phyloP scores from a whole-genome alignment of 2,797 vertebrate genomes.

The Carapus acus region DNA sequence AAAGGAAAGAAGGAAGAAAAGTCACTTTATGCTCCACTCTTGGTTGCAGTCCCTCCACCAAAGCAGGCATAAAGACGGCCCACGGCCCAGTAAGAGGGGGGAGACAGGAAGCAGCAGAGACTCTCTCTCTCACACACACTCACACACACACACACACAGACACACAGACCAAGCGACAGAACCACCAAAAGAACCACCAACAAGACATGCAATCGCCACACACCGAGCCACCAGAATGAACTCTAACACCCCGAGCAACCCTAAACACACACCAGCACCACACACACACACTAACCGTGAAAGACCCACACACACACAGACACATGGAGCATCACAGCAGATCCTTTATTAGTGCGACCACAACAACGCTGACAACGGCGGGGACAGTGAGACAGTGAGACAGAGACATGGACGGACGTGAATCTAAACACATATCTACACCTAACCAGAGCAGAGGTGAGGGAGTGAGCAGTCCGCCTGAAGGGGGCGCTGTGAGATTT shows the following conservation, averaged over 20 bases:
- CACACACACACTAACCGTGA: not conserved
- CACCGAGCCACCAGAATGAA: too few relatives aligned
- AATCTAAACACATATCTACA: slow-evolving; percentile 22
- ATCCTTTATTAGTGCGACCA: slow-evolving; percentile 70
- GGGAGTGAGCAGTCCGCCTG: slow-evolving; percentile 55
- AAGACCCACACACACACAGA: slow-evolving; percentile 40
- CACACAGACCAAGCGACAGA: too few relatives aligned
- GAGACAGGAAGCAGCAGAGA: slow-evolving; percentile 14
- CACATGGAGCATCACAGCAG: slow-evolving; percentile 53
- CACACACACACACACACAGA: not conserved
- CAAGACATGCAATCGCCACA: too few relatives aligned
- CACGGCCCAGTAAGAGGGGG: slow-evolving; percentile 33
- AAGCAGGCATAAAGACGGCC: slow-evolving; percentile 70
- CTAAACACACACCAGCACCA: not conserved
- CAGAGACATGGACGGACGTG: slow-evolving; percentile 32
- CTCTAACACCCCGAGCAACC: too few relatives aligned
- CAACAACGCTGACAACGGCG: slow-evolving; percentile 46
- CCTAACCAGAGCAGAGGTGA: slow-evolving; percentile 10
- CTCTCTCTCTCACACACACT: slow-evolving; percentile 4
- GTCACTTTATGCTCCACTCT: slow-evolving; percentile 71
- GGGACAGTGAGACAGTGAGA: slow-evolving; percentile 24
- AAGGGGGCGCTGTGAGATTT: slow-evolving; percentile 37
- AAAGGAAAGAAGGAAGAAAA: slow-evolving; percentile 4
- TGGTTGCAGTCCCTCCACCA: slow-evolving; percentile 53
- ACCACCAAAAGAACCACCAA: too few relatives aligned